Evolutionary conservation across 2,888 invertebrate species (phyloP).

Genomic region (Portevinia maculata): DNA sequence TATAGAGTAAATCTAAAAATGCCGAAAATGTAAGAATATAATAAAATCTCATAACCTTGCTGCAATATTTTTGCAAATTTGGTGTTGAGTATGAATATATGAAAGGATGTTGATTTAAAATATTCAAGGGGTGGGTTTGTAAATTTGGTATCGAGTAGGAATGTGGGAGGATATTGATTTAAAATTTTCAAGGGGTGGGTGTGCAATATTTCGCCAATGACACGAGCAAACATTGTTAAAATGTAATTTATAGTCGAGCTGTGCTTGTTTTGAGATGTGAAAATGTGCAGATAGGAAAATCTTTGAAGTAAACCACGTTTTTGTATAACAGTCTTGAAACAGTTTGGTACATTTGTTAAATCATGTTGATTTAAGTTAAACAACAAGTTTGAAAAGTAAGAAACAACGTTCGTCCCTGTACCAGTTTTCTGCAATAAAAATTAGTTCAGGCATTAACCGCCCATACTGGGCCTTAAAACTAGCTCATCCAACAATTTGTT

Average conservation of each 20-base stretch:
- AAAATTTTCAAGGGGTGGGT: not conserved
- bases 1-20: slow-evolving; percentile 15
- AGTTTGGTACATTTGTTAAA: too few relatives aligned
- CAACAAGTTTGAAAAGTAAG: too few relatives aligned
- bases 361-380: too few relatives aligned
- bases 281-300: too few relatives aligned
- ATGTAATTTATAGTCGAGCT: not conserved
- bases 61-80: not conserved
- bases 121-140: not conserved
- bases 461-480: too few relatives aligned
- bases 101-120: not conserved
- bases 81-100: not conserved
- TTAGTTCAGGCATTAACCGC: too few relatives aligned
- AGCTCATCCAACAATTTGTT: too few relatives aligned
- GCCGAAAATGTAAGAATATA: not conserved
- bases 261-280: not conserved
- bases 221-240: slow-evolving; percentile 20
- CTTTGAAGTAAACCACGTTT: too few relatives aligned
- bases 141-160: not conserved
- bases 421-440: too few relatives aligned
- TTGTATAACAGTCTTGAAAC: too few relatives aligned
- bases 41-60: slow-evolving; percentile 13
- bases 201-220: slow-evolving; percentile 15
- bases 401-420: too few relatives aligned
- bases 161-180: not conserved